phyloP scores from a whole-genome alignment of 2,113 vertebrate genomes.

The Procavia capensis region DNA sequence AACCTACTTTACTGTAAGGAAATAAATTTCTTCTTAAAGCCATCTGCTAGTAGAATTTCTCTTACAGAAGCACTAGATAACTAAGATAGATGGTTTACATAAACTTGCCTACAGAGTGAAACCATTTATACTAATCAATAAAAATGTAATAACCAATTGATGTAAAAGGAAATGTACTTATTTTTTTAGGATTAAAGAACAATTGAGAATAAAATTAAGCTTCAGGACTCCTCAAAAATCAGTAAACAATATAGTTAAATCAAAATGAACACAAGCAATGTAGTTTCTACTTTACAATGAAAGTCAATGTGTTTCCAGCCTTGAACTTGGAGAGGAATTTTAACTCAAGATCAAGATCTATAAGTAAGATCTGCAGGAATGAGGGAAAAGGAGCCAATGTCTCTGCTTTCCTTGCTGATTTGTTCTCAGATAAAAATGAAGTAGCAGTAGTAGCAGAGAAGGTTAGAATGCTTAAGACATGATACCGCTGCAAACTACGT shows the following conservation, averaged over 20 bases:
- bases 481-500: not conserved
- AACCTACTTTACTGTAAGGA: too few relatives aligned
- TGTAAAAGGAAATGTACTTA: not conserved
- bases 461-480: not conserved
- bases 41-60: too few relatives aligned
- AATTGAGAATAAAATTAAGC: not conserved
- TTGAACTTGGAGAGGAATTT: not conserved
- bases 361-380: not conserved
- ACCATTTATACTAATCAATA: not conserved
- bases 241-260: too few relatives aligned
- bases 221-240: accelerated
- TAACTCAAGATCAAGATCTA: not conserved
- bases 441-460: not conserved
- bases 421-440: not conserved
- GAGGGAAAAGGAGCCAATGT: not conserved
- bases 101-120: not conserved
- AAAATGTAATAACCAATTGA: not conserved
- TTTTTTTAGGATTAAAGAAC: not conserved
- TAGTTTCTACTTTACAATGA: not conserved
- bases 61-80: too few relatives aligned
- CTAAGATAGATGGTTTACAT: not conserved
- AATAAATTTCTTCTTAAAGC: too few relatives aligned
- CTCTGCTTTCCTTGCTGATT: not conserved
- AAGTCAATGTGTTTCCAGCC: not conserved
- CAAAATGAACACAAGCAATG: not conserved